Evolutionary conservation across 2,113 vertebrate genomes (phyloP), one percentile per base, ranked within the genome.

Genomic region (Barnardius zonarius): DNA sequence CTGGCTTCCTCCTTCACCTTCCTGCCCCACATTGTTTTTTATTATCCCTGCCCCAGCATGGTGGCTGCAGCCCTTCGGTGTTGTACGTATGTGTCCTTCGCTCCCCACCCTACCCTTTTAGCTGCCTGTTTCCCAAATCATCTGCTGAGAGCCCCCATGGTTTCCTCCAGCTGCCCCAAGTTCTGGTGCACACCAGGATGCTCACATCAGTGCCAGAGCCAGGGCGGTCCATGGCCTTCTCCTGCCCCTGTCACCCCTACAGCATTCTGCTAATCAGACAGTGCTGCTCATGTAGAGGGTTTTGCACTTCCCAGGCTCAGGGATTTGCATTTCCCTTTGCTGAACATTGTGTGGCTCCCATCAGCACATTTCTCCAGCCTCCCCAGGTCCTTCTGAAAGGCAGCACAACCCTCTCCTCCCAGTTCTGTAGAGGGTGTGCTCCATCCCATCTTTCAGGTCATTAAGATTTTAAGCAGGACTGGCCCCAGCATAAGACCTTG

Each of bases 231-330:
- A 14, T 24, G 28, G 62, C 23, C 46, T 44, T 23, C 27, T 75
- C 7, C 44, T 1, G 0, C 3, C 2, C 20, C 22, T 1, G 0
- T 37, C 28, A 39, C 17, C 18, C 11, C 48, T 6, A 5, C 49
- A 80, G 49, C 41, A 8, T 23, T 19, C 33, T 43, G 25, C 22
- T 74, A 13, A n/a, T 8, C 28, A 33, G 27, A 74, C 33, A 23
- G 13, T 30, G n/a, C 41, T 4, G 9, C n/a, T 48, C 13, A 16
- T 20, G 52, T 35, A 10, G 12, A 59, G 15, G n/a, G 10, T 24
- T 61, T 61, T 61, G 59, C 59, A 37, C 7, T 41, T 31, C 24
- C 16, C 24, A 55, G n/a, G 35, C 1, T 1, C 67, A 49, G n/a
- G 48, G 24, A 54, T 23, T 23, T 67, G 22, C 22, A 8, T 54